Evolutionary conservation across 2,888 invertebrate species (phyloP).

Genomic region (Cantharis flavilabris): DNA sequence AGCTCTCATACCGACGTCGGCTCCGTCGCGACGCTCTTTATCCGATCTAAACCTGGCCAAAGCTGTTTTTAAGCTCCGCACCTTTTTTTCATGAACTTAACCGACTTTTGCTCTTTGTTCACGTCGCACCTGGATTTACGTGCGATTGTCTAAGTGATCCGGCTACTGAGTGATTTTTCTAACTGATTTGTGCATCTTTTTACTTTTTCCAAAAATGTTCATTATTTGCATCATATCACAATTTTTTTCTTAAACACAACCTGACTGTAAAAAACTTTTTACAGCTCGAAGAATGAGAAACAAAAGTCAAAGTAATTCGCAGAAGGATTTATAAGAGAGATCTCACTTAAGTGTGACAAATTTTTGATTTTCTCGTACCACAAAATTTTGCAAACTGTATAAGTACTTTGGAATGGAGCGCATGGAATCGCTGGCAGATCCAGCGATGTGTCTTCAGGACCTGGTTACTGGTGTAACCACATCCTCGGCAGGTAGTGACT

Average conservation of each 20-base stretch:
- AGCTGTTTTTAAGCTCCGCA: constrained; percentile 56
- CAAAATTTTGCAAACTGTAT: constrained; percentile 21
- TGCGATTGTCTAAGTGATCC: constrained; percentile 51
- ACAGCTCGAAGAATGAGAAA: not conserved
- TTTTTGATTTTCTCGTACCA: not conserved
- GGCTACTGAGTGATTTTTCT: constrained; percentile 48
- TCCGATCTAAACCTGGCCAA: constrained; percentile 56
- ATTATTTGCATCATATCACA: not conserved
- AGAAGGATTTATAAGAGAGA: not conserved
- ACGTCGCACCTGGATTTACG: constrained; percentile 56
- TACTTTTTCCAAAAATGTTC: not conserved
- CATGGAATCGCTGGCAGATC: constrained; percentile 71
- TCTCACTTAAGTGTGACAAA: not conserved
- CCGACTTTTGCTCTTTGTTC: constrained; percentile 56
- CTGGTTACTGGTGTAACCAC: constrained; percentile 65
- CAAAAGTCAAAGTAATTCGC: not conserved
- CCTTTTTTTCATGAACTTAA: constrained; percentile 56
- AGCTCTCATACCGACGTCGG: constrained; percentile 55
- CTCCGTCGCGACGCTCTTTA: constrained; percentile 60
- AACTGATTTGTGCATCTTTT: constrained; percentile 54
- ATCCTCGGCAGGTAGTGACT: constrained; percentile 58
- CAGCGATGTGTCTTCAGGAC: constrained; percentile 75
- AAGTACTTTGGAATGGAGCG: constrained; percentile 59
- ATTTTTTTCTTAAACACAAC: not conserved
- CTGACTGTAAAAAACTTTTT: not conserved